phyloP scores from a whole-genome alignment of 2,888 invertebrate species.

The Schrankia costaestrigalis region DNA sequence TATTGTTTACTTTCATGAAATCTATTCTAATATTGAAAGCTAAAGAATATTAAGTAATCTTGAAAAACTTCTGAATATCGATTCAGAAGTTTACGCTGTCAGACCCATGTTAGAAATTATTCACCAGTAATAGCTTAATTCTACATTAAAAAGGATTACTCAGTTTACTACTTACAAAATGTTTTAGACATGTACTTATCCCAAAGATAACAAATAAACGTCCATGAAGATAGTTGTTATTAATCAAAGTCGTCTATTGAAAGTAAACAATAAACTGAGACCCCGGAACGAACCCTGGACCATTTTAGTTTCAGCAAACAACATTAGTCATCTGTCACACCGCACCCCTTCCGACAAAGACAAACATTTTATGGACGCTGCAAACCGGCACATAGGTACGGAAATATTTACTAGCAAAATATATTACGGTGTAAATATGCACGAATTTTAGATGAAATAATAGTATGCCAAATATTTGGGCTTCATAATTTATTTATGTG shows the following conservation, averaged over 20 bases:
- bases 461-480: too few relatives aligned
- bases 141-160: too few relatives aligned
- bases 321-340: constrained; percentile 65
- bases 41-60: too few relatives aligned
- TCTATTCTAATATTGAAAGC: too few relatives aligned
- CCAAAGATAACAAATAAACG: constrained; percentile 29
- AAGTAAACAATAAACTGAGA: constrained; percentile 55
- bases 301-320: constrained; percentile 50
- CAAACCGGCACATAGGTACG: constrained; percentile 32
- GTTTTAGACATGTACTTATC: constrained; percentile 22
- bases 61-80: too few relatives aligned
- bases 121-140: too few relatives aligned
- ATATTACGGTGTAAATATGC: constrained; percentile 22
- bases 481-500: too few relatives aligned
- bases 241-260: constrained; percentile 57
- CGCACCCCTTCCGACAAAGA: constrained; percentile 48
- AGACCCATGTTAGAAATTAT: too few relatives aligned
- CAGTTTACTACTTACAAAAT: too few relatives aligned
- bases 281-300: constrained; percentile 40
- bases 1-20: too few relatives aligned
- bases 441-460: constrained; percentile 3
- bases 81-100: too few relatives aligned
- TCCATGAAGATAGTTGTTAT: constrained; percentile 43
- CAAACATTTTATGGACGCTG: constrained; percentile 47
- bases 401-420: constrained; percentile 27